phyloP scores from a whole-genome alignment of 2,113 vertebrate genomes.

The Sarotherodon lohbergeri region DNA sequence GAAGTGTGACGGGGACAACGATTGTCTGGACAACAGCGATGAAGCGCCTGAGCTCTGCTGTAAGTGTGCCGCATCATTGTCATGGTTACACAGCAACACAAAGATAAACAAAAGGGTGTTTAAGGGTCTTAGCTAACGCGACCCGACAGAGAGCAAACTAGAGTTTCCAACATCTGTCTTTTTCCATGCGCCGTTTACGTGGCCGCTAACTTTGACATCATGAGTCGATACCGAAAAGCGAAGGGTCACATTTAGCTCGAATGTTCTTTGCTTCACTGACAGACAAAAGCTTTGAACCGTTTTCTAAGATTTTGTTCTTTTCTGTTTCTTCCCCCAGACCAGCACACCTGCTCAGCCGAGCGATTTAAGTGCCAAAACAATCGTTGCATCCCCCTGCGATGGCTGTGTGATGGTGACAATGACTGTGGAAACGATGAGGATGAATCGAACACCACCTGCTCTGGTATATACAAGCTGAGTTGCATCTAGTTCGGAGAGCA shows the following conservation, averaged over 20 bases:
- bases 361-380: slow-evolving; percentile 98
- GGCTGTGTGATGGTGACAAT: slow-evolving; percentile 96
- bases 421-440: slow-evolving; percentile 96
- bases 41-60: slow-evolving; percentile 92
- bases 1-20: slow-evolving; percentile 97
- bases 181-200: slow-evolving; percentile 16
- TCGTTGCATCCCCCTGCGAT: slow-evolving; percentile 94
- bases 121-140: neutral
- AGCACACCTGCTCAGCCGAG: slow-evolving; percentile 95
- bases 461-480: slow-evolving; percentile 69
- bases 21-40: slow-evolving; percentile 97
- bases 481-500: neutral
- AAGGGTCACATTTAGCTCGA: neutral
- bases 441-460: slow-evolving; percentile 94
- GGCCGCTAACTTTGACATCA: slow-evolving; percentile 2
- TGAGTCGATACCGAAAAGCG: neutral
- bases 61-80: slow-evolving; percentile 67
- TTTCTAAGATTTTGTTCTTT: neutral
- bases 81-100: slow-evolving; percentile 52
- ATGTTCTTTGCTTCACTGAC: neutral
- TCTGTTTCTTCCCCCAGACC: slow-evolving; percentile 70
- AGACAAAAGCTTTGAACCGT: neutral
- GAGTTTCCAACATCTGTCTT: slow-evolving; percentile 41
- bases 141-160: neutral
- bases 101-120: slow-evolving; percentile 12